A percentile compares a stretch with the other conserved stretches of the same genome.
Evolutionary conservation across 2,797 vertebrate species (phyloP).

Genomic region (Sebastes cheni): DNA sequence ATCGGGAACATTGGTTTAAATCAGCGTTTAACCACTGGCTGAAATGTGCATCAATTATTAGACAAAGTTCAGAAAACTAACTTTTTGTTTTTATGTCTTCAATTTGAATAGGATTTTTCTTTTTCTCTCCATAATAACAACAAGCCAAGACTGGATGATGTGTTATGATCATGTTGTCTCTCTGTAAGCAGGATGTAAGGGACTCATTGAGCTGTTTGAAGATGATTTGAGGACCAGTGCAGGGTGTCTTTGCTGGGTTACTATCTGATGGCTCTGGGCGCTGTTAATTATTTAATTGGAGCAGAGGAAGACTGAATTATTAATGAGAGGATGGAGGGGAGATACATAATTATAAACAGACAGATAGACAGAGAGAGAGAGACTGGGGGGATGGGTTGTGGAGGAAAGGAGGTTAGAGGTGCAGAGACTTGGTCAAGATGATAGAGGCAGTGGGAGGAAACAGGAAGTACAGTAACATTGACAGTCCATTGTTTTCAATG

Average conservation of each 20-base stretch:
- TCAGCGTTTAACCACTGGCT: not conserved
- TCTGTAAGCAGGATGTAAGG: not conserved
- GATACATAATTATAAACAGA: slow-evolving; percentile 26
- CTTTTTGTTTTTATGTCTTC: not conserved
- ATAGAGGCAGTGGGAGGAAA: not conserved
- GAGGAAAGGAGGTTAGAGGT: slow-evolving; percentile 38
- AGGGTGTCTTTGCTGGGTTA: slow-evolving; percentile 11
- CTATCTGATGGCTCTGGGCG: slow-evolving; percentile 16
- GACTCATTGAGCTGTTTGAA: not conserved
- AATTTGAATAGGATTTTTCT: not conserved
- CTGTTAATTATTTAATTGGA: slow-evolving; percentile 65
- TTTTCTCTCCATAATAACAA: not conserved
- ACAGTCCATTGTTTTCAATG: not conserved
- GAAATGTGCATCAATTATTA: not conserved
- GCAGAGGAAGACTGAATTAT: slow-evolving; percentile 52
- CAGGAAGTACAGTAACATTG: not conserved
- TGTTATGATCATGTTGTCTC: not conserved
- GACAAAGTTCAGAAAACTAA: not conserved
- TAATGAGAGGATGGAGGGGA: slow-evolving; percentile 38
- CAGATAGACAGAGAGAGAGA: not conserved
- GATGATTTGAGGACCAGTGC: not conserved
- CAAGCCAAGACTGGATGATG: not conserved
- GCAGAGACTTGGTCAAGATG: not conserved
- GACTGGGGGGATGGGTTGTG: not conserved
- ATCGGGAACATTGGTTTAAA: not conserved